These are phyloP conservation scores for Drosophila sp. DNA, from an alignment of 1,140 invertebrate species.

Conservation along the genomic window DNA sequence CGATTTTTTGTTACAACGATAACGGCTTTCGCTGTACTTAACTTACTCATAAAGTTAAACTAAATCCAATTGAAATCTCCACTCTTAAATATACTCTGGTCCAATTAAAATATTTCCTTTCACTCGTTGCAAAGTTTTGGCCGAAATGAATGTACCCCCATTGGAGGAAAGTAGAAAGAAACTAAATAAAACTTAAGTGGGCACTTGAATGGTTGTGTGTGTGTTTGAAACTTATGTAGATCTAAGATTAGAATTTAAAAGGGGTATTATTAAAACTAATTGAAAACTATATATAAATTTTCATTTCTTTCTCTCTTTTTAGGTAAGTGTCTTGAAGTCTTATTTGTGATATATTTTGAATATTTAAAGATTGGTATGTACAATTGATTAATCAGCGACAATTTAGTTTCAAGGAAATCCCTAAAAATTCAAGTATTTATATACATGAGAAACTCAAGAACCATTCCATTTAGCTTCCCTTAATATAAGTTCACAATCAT, in stretches of 20 bases:
- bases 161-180: not conserved
- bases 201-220: not conserved
- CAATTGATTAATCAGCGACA: not conserved
- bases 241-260: constrained; percentile 7
- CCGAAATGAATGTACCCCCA: not conserved
- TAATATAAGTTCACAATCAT: constrained; percentile 12
- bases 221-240: not conserved
- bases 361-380: constrained; percentile 54
- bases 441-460: too few relatives aligned
- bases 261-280: constrained; percentile 25
- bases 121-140: not conserved
- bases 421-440: too few relatives aligned
- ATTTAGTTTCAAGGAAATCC: not conserved
- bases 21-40: too few relatives aligned
- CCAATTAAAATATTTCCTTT: too few relatives aligned
- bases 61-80: too few relatives aligned
- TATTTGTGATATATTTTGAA: not conserved
- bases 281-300: constrained; percentile 12
- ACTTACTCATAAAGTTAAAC: too few relatives aligned
- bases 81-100: too few relatives aligned
- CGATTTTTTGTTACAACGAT: too few relatives aligned
- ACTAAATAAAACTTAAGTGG: constrained; percentile 14
- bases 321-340: constrained; percentile 54
- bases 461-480: not conserved
- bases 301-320: constrained; percentile 34